Conservation (phyloP, 2,113 vertebrate species). For the Tylochromis polylepis region DNA sequence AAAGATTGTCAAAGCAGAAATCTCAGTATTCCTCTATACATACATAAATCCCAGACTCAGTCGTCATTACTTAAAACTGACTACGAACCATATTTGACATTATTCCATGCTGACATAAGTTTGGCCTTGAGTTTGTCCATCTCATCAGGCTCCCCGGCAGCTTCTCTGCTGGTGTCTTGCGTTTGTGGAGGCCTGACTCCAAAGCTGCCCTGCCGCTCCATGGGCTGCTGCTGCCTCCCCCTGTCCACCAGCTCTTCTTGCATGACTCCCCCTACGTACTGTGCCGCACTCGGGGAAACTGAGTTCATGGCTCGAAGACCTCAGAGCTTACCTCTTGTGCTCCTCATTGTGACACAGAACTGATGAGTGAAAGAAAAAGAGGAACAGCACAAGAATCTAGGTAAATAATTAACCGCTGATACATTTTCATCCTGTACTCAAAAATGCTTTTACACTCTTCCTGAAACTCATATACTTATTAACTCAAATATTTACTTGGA, state of each 20-base stretch:
- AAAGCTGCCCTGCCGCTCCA: conserved; percentile 61
- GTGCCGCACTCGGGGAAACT: conserved; percentile 79
- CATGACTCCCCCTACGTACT: conserved; percentile 76
- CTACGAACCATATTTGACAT: conserved; percentile 85
- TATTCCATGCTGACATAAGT: conserved; percentile 87
- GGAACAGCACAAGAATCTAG: not conserved
- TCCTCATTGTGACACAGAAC: conserved; percentile 50
- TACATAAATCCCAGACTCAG: not conserved
- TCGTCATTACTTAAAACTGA: not conserved
- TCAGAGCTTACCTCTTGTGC: conserved; percentile 12
- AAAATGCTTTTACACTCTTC: not conserved
- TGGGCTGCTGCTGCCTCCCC: conserved; percentile 29
- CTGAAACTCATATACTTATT: not conserved
- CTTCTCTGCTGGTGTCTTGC: conserved; percentile 37
- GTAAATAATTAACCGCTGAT: not conserved
- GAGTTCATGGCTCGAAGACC: conserved; percentile 78
- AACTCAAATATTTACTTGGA: not conserved
- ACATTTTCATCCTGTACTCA: not conserved
- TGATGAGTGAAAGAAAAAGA: not conserved
- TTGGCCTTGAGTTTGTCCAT: conserved; percentile 88
- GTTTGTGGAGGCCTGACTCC: conserved; percentile 6
- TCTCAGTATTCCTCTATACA: not conserved
- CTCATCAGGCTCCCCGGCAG: conserved; percentile 77
- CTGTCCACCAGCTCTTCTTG: conserved; percentile 67
- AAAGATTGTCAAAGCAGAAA: not conserved